Evolutionary conservation across 2,113 vertebrate species (phyloP), one percentile per base, ranked within the genome.

Genomic region (Stegastes partitus): DNA sequence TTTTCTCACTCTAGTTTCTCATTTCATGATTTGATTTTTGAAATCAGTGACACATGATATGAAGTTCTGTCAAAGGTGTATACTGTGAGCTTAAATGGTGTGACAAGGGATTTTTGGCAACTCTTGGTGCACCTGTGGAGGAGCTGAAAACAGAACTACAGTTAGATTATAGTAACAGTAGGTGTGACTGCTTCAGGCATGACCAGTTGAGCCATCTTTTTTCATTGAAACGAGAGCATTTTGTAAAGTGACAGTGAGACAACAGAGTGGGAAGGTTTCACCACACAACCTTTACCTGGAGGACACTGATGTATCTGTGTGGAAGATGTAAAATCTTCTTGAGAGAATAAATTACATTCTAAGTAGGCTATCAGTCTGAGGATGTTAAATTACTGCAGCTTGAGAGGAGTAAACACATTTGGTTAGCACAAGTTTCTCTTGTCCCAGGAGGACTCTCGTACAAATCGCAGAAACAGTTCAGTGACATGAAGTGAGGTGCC

Each of bases 321-420:
- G 66, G 45, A 75, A 70, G 54, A 61, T 79, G 76, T 63, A 22
- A 63, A 64, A 42, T 78, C 63, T 74, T 61, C 44, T 42, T 23
- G 47, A 71, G 56, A 67, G 58, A 67, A 59, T 74, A 69, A 54
- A 68, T 68, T 70, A 79, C 78, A 70, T 45, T 39, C 23, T 1
- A 25, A 76, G 58, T 21, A 47, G 55, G 63, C 37, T 8, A 39
- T 50, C 25, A 21, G 39, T 25, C 62, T 69, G 23, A 74, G 68
- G 65, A 68, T 74, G 81, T 72, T 58, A 59, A 74, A 84, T 70
- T 47, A 74, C 51, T 54, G 59, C 63, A 63, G 73, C 74, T 65
- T 56, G 65, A 77, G 42, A 8, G 55, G 53, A 69, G 25, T 65
- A 45, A 68, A 70, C 37, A 67, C 61, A 68, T 63, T 78, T 31